A percentile compares a stretch with the other conserved stretches of the same genome.
Conservation (phyloP, 2,113 vertebrate genomes). For the Plestiodon gilberti region DNA sequence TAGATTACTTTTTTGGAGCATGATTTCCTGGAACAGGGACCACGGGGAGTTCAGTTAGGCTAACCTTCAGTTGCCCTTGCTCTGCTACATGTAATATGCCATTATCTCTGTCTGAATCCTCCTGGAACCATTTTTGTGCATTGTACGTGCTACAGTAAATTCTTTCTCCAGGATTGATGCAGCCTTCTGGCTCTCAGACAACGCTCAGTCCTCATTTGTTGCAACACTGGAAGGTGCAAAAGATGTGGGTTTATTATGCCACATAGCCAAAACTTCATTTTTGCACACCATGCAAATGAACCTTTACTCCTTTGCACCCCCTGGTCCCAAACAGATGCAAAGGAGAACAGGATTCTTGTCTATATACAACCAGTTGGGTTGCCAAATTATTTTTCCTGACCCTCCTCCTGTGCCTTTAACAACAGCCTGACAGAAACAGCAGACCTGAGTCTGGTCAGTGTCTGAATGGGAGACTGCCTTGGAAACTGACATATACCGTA, state of each 20-base stretch:
- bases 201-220: background rate
- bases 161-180: background rate
- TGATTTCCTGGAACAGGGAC: background rate
- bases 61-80: conserved; percentile 7
- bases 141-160: too few relatives aligned
- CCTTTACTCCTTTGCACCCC: background rate
- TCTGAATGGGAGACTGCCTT: background rate
- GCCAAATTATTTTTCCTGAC: background rate
- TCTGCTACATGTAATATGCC: background rate
- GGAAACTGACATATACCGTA: background rate
- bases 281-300: background rate
- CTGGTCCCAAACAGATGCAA: background rate
- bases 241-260: too few relatives aligned
- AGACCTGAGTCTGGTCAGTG: too few relatives aligned
- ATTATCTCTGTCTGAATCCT: background rate
- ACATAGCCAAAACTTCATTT: background rate
- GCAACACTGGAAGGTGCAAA: background rate
- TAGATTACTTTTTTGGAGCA: background rate
- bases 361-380: background rate
- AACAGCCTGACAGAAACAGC: background rate
- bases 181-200: too few relatives aligned
- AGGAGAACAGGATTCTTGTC: too few relatives aligned
- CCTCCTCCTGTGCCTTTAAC: background rate
- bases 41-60: background rate
- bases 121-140: background rate